phyloP scores from a whole-genome alignment of 1,140 invertebrate species.

The Cotesia typhae region DNA sequence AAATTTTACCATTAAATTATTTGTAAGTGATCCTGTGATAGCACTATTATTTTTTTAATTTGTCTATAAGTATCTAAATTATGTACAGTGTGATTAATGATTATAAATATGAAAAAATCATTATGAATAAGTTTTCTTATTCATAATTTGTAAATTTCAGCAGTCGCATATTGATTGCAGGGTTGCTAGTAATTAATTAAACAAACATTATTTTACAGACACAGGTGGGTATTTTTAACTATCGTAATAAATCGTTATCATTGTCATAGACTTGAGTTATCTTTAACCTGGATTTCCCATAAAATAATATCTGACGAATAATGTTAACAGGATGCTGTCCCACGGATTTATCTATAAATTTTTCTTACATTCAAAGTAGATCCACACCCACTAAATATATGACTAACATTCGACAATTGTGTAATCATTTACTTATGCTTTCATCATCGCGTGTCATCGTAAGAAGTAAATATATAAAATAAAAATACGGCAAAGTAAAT shows the following conservation, averaged over 20 bases:
- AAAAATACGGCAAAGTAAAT: constrained; percentile 9
- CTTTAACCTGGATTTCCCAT: constrained; percentile 38
- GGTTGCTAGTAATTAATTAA: too few species aligned
- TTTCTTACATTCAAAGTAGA: constrained; percentile 11
- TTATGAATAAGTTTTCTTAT: too few species aligned
- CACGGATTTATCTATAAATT: neutral
- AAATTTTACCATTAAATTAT: too few species aligned
- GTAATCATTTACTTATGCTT: constrained; percentile 25
- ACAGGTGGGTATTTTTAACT: neutral
- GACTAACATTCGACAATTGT: constrained; percentile 34
- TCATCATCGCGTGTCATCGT: constrained; percentile 2
- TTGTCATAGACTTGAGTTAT: neutral
- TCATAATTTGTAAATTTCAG: too few species aligned
- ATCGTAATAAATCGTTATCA: neutral
- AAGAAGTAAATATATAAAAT: neutral
- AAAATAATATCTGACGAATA: constrained; percentile 37
- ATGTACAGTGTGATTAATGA: too few species aligned
- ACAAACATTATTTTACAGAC: neutral
- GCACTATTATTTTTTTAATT: too few species aligned
- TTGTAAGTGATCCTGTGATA: too few species aligned
- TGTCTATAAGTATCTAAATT: too few species aligned
- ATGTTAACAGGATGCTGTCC: constrained; percentile 45
- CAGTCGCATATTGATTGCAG: too few species aligned
- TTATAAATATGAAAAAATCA: too few species aligned
- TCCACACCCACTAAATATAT: constrained; percentile 30